Percentiles rank a stretch among this genome's conserved stretches.
phyloP scores from a whole-genome alignment of 2,113 vertebrate genomes.

The Xenus cinereus region DNA sequence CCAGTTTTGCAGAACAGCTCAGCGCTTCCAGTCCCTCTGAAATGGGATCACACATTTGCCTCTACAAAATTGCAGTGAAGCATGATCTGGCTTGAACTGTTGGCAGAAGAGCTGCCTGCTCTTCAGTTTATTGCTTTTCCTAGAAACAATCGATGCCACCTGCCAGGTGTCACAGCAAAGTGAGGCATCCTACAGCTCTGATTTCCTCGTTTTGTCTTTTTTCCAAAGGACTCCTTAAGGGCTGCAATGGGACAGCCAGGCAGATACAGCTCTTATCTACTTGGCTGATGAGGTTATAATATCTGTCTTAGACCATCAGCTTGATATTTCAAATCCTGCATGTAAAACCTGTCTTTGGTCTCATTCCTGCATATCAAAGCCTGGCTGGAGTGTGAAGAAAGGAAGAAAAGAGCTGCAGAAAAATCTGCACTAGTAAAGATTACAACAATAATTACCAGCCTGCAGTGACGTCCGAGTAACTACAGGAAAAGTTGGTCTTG shows the following conservation, averaged over 20 bases:
- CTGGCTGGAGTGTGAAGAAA: not conserved
- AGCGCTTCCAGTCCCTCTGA: not conserved
- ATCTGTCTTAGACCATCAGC: not conserved
- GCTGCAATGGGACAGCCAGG: not conserved
- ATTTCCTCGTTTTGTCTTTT: not conserved
- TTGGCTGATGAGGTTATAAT: not conserved
- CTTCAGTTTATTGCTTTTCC: not conserved
- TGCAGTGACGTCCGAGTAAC: not conserved
- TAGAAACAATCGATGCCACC: not conserved
- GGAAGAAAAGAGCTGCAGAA: not conserved
- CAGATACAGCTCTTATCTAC: not conserved
- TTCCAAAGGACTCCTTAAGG: not conserved
- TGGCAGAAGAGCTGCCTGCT: not conserved
- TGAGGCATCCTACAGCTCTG: not conserved
- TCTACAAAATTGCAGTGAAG: not conserved
- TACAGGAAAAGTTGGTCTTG: rapidly evolving
- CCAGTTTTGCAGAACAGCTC: not conserved
- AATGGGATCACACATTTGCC: not conserved
- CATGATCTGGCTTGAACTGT: not conserved
- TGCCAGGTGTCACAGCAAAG: not conserved
- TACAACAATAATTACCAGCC: not conserved
- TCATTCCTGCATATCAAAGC: not conserved
- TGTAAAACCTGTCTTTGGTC: not conserved
- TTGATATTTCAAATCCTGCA: not conserved
- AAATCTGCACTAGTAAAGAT: not conserved